Base-by-base conservation (phyloP, 2,888 invertebrate genomes). In the Monopis laevigella region DNA sequence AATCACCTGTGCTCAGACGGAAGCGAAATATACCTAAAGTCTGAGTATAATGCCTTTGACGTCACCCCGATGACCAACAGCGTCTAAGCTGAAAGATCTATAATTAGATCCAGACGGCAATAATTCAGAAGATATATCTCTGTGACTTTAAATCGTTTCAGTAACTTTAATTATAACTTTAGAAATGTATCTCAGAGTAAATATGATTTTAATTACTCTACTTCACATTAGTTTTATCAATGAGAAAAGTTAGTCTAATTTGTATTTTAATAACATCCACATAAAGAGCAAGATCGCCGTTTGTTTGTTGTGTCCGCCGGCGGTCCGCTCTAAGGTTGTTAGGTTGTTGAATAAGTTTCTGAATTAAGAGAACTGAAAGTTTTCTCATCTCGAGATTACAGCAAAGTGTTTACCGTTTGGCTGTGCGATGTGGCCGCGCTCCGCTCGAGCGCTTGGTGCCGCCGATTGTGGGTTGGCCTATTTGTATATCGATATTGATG, bases 331-430 rank as follows among this genome's bases (percentile, higher is more conserved):
- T 80, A 78, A 80, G 80, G 77, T 78, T 77, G 80, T 80, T 78
- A 78, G 77, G 75, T 72, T 78, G 74, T 78, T 80, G 78, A 78
- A 80, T 80, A 81, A 82, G 78, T 81, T 82, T 82, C 77, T 80
- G 81, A 81, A 82, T 82, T 82, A 82, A 82, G 81, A 81, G 78
- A 75, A 80, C 81, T 80, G 78, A 78, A 80, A 82, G 80, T 82
- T 81, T 82, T 81, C 81, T 82, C 81, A 81, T 82, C 81, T 81
- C 71, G 75, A 81, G 82, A 82, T 82, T 81, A 82, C 80, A 77
- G 80, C 78, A 68, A 80, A 81, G 82, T 81, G 82, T 82, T 82
- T 82, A 81, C 82, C 80, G 81, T 81, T 78, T 72, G 78, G 78
- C 77, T 75, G 72, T 61, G 64, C 65, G 73, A 71, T 63, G 73